Evolutionary conservation across 1,140 invertebrate genomes (phyloP), one percentile per base, ranked within the genome.

Genomic region (Drosophila simulans): DNA sequence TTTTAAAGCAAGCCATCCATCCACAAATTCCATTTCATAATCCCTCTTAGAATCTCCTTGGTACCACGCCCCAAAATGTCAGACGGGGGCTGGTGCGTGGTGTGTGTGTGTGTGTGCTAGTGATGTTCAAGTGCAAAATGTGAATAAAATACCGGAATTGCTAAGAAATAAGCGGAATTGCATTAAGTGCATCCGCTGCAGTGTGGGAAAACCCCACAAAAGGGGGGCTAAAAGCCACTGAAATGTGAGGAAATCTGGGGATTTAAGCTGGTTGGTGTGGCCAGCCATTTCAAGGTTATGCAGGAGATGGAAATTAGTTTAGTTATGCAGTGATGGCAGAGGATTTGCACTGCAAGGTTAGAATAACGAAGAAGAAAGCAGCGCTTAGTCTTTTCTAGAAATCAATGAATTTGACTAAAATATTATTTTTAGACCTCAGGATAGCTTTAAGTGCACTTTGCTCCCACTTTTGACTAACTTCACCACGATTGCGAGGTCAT

Each of bases 181-280:
- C 79, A 82, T 77, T 82, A 82, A 69, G 62, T 73, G 79, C 79
- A 68, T 68, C 56, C 25, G 53, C 43, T 57, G 34, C 11, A 4
- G 31, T 34, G 54, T 37, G 17, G 37, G 45, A 17, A 46, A 39
- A 52, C 27, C 11, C 15, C 37, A 7, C 25, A 42, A 22, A 54
- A 63, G 15, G 37, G 11, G 31, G 11, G 4, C 3, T 11, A 7
- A 27, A 31, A 17, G 5, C 37, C 37, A 54, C 37, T 25, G 31
- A 45, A 58, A 7, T 22, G 31, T 45, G 15, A 17, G 15, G 5
- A 66, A 60, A 22, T 25, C 17, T 0, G 20, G 17, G 11, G 31
- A 10, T 73, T 78, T 73, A 60, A 73, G 76, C 60, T 73, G 66
- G 68, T 37, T 5, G 55, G 48, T 62, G 22, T 70, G 68, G 45